Percentiles rank a stretch among this genome's conserved stretches.
Evolutionary conservation across 2,888 invertebrate genomes (phyloP).

Genomic region (Sarcophaga carnaria): DNA sequence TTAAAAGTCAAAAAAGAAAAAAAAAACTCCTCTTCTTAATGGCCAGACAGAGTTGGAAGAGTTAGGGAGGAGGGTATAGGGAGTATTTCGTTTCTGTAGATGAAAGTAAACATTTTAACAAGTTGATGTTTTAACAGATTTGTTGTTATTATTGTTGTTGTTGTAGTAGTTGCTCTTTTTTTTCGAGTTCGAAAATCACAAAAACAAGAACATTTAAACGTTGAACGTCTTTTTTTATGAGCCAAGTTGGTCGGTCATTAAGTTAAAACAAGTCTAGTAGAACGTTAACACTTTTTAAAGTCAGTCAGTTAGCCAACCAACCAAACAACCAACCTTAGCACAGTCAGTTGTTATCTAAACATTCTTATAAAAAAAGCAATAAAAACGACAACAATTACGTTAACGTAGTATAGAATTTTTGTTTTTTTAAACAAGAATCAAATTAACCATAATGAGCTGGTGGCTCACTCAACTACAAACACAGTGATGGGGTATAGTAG

Average conservation of each 20-base stretch:
- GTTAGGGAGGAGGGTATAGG: too few species aligned
- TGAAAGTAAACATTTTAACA: slow-evolving; percentile 49
- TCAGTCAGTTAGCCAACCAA: neutral
- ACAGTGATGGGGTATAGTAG: too few species aligned
- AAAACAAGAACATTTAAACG: slow-evolving; percentile 30
- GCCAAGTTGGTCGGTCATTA: slow-evolving; percentile 20
- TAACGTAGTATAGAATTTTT: neutral
- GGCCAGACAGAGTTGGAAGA: too few species aligned
- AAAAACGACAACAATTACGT: neutral
- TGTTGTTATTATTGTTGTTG: neutral
- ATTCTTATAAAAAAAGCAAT: neutral
- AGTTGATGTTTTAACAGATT: slow-evolving; percentile 57
- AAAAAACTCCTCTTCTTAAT: too few species aligned
- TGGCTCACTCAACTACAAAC: too few species aligned
- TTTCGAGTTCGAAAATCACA: too few species aligned
- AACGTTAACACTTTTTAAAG: slow-evolving; percentile 18
- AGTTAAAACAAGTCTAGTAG: slow-evolving; percentile 54
- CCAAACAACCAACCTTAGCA: neutral
- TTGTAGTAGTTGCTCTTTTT: too few species aligned
- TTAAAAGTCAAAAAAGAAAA: too few species aligned
- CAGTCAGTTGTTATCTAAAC: neutral
- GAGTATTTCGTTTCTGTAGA: neutral
- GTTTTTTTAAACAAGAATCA: slow-evolving; percentile 38
- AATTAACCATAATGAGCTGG: slow-evolving; percentile 64
- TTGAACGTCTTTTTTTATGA: slow-evolving; percentile 28